phyloP scores from a whole-genome alignment of 1,140 invertebrate genomes.

The Ceratoteleas bidentatus region DNA sequence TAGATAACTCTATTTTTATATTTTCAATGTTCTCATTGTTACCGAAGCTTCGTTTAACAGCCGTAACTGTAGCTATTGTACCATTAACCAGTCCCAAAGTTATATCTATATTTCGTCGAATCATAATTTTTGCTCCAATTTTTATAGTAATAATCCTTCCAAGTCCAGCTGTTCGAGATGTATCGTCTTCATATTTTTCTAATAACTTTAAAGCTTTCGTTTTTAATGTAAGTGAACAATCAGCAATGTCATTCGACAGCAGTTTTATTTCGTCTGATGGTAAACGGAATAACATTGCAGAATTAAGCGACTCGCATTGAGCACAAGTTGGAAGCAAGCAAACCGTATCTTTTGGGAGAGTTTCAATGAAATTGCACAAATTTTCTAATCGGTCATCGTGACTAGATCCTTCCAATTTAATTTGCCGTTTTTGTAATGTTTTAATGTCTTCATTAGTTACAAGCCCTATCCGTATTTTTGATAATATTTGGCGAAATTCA shows the following conservation, averaged over 20 bases:
- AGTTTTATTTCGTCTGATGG: slow-evolving; percentile 4
- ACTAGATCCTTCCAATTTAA: slow-evolving; percentile 1
- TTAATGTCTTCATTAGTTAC: slow-evolving; percentile 4
- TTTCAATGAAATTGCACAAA: slow-evolving; percentile 3
- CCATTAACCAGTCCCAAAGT: slow-evolving; percentile 9
- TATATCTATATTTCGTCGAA: slow-evolving; percentile 4
- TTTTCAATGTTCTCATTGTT: slow-evolving; percentile 2
- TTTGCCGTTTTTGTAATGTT: slow-evolving; percentile 2
- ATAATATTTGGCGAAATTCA: neutral
- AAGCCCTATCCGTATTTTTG: slow-evolving; percentile 3
- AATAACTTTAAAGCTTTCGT: slow-evolving; percentile 6
- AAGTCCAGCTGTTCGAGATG: slow-evolving; percentile 5
- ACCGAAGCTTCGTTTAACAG: neutral
- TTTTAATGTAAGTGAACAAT: neutral
- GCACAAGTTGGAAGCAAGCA: slow-evolving; percentile 3
- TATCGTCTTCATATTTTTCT: slow-evolving; percentile 10
- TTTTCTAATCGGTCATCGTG: neutral
- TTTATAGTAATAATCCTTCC: slow-evolving; percentile 6
- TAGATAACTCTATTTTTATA: neutral
- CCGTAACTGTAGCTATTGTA: slow-evolving; percentile 3
- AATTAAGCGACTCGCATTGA: slow-evolving; percentile 8
- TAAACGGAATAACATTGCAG: slow-evolving; percentile 11
- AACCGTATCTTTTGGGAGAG: neutral
- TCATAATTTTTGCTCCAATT: slow-evolving; percentile 20
- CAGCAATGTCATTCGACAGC: neutral